phyloP scores from a whole-genome alignment of 2,113 vertebrate species.

The Eretmochelys imbricata region DNA sequence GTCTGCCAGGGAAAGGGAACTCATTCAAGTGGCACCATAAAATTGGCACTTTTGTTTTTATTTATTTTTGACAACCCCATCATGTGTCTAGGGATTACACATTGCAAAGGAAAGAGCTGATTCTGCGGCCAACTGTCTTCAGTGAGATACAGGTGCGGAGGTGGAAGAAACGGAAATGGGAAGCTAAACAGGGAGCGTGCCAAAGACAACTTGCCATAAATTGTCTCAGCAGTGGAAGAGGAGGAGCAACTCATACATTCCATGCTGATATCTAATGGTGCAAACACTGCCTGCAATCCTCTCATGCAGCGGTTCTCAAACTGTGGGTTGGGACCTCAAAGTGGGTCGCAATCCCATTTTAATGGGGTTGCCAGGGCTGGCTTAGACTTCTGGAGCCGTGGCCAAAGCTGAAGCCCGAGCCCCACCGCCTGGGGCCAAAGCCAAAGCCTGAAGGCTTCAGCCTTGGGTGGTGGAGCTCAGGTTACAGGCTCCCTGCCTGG shows the following conservation, averaged over 20 bases:
- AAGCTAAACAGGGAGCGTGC: not conserved
- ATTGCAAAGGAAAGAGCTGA: not conserved
- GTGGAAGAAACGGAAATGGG: not conserved
- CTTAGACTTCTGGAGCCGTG: no score
- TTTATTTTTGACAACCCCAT: not conserved
- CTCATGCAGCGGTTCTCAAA: no score
- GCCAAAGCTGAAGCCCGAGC: no score
- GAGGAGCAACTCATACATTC: not conserved
- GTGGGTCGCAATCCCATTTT: no score
- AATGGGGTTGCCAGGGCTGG: no score
- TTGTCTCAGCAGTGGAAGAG: not conserved
- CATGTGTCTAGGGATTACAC: not conserved
- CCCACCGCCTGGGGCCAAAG: no score
- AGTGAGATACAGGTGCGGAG: not conserved
- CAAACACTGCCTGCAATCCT: not conserved
- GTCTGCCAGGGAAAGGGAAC: not conserved
- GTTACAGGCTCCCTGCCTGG: no score
- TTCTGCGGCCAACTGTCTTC: not conserved
- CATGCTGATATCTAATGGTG: not conserved
- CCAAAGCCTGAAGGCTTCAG: no score
- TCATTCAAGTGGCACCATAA: not conserved
- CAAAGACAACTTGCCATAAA: not conserved
- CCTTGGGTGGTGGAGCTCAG: no score
- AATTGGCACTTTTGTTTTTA: not conserved
- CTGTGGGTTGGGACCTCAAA: no score